Conservation (phyloP, 2,797 vertebrate genomes). For the Darevskia mixta region DNA sequence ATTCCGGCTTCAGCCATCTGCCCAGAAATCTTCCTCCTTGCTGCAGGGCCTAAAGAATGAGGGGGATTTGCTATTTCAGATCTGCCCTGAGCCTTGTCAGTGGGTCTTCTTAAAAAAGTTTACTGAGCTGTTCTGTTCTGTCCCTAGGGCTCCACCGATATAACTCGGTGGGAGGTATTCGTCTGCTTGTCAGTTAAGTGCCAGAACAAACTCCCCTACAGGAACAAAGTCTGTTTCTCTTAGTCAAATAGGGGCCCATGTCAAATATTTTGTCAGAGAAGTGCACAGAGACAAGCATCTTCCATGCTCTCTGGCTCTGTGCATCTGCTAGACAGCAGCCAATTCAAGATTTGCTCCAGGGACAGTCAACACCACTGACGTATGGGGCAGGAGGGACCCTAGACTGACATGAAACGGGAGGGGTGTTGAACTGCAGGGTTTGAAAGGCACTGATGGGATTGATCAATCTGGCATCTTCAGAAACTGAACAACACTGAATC, state of each 20-base stretch:
- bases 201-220: slow-evolving; percentile 10
- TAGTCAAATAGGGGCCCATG: background rate
- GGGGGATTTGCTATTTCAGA: background rate
- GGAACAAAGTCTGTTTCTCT: slow-evolving; percentile 1
- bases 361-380: background rate
- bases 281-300: background rate
- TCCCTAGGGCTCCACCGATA: background rate
- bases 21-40: background rate
- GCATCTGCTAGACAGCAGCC: background rate
- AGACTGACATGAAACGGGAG: background rate
- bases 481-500: background rate
- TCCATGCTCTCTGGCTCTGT: background rate
- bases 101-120: slow-evolving; percentile 9
- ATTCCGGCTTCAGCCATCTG: background rate
- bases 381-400: background rate
- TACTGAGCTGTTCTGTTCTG: background rate
- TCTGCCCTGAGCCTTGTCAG: background rate
- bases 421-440: background rate
- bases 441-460: background rate
- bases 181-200: slow-evolving; percentile 4
- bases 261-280: slow-evolving; percentile 6
- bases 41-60: background rate
- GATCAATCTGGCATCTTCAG: background rate
- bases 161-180: background rate
- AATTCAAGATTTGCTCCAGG: background rate